Base-by-base conservation (phyloP, 2,888 invertebrate genomes). In the Drosophila pseudotalamancana region DNA sequence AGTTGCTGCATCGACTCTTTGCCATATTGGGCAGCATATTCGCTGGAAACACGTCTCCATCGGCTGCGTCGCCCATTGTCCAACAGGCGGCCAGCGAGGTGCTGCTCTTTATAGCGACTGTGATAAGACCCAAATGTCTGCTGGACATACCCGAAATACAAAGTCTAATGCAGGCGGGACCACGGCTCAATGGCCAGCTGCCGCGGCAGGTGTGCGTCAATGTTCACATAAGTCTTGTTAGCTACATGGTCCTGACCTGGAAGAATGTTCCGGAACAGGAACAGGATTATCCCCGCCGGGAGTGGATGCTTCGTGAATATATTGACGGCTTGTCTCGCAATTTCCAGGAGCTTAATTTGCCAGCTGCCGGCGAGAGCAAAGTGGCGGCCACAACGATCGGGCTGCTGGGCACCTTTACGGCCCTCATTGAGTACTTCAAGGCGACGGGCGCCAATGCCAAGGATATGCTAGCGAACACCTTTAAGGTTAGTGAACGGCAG, bases 161-260 rank as follows among this genome's bases (percentile, higher is more conserved):
- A 35, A 89, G 88, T 62, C 79, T 91, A 12, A 79, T 91, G 62
- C 91, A 91, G 71, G 87, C 88, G 25, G 91, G 91, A 4, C 72
- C 89, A 18, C 85, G 85, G 9, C 67, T 91, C 25, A 76, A 55
- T 40, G 34, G 88, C 16, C 90, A 91, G 68, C 62, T 91, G 74
- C 90, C 90, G 14, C 88, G 89, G 32, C 87, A 90, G 62, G 90
- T 90, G 14, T 81, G 88, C 61, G 86, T 88, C 23, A 87, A 89
- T 50, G 87, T 91, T 21, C 89, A 90, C 62, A 89, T 90, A 64
- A 90, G 90, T 56, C 65, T 92, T 48, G 89, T 91, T 34, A 91
- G 91, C 76, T 91, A 90, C 59, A 83, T 91, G 69, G 88, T 91
- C 18, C 70, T 92, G 60, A 91, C 91, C 4, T 92, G 91, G 91